phyloP scores from a whole-genome alignment of 1,140 invertebrate species.

The Caligus rogercresseyi region DNA sequence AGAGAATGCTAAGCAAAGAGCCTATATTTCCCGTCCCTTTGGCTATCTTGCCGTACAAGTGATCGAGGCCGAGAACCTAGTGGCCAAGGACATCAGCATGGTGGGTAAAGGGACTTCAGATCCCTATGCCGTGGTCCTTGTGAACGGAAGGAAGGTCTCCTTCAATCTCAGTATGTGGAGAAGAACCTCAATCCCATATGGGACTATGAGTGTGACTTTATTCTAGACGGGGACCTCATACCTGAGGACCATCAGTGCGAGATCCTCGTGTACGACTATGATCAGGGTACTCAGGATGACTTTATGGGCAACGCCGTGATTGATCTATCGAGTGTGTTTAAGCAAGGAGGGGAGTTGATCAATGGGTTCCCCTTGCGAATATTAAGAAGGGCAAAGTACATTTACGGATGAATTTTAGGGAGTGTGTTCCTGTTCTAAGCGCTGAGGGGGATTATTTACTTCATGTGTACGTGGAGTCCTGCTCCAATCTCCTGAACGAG shows the following conservation, averaged over 20 bases:
- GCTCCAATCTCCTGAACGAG: neutral
- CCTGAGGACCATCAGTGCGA: constrained; percentile 2
- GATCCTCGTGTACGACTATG: constrained; percentile 6
- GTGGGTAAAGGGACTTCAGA: neutral
- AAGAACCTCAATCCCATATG: constrained; percentile 11
- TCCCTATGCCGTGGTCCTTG: constrained; percentile 5
- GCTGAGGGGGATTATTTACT: neutral
- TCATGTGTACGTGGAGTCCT: neutral
- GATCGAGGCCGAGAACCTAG: neutral
- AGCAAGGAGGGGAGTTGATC: neutral
- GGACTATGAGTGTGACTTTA: constrained; percentile 1
- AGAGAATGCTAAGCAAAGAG: neutral
- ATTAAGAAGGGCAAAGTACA: neutral
- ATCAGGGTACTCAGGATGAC: neutral
- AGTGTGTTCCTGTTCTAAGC: neutral
- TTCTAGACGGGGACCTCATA: neutral
- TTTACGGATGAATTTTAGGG: neutral
- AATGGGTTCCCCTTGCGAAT: neutral
- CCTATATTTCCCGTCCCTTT: neutral
- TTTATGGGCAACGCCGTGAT: constrained; percentile 6
- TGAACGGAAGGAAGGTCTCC: neutral
- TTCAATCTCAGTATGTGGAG: constrained; percentile 7
- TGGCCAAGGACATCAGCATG: constrained; percentile 8
- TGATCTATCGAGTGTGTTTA: neutral
- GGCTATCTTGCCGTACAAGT: neutral